Percentiles rank a stretch among this genome's conserved stretches.
phyloP scores from a whole-genome alignment of 2,888 invertebrate species.

The Polymixis lichenea region DNA sequence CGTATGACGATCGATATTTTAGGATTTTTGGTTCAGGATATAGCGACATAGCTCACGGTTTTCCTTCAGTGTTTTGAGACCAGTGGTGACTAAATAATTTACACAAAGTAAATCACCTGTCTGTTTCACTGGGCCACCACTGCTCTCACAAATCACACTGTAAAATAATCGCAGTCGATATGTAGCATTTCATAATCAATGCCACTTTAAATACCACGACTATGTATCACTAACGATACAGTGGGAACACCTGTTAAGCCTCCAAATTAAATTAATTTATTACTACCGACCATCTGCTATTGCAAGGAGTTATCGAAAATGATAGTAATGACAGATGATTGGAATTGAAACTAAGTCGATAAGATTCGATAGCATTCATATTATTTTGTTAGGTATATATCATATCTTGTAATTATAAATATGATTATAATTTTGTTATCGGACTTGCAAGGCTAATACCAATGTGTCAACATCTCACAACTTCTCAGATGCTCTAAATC shows the following conservation, averaged over 20 bases:
- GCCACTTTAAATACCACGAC: background rate
- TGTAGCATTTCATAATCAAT: background rate
- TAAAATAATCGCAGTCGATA: background rate
- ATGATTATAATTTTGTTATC: conserved; percentile 65
- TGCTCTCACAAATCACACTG: background rate
- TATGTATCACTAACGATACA: background rate
- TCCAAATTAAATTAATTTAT: conserved; percentile 4
- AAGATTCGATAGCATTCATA: conserved; percentile 58
- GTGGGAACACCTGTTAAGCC: background rate
- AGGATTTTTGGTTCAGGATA: too few relatives aligned
- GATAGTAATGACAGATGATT: conserved; percentile 39
- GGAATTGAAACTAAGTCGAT: conserved; percentile 54
- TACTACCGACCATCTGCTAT: conserved; percentile 14
- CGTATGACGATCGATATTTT: too few relatives aligned
- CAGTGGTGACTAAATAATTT: too few relatives aligned
- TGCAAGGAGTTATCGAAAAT: conserved; percentile 35
- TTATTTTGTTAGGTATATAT: conserved; percentile 52
- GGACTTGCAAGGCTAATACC: conserved; percentile 57
- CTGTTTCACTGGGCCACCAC: too few relatives aligned
- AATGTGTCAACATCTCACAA: conserved; percentile 56
- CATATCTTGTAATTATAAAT: conserved; percentile 64
- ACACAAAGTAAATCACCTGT: too few relatives aligned
- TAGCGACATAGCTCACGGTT: too few relatives aligned
- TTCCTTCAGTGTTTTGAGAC: too few relatives aligned
- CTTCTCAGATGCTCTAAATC: conserved; percentile 51